These are phyloP conservation scores for Machimus atricapillus DNA, from an alignment of 2,888 invertebrate species.

Conservation along the genomic window DNA sequence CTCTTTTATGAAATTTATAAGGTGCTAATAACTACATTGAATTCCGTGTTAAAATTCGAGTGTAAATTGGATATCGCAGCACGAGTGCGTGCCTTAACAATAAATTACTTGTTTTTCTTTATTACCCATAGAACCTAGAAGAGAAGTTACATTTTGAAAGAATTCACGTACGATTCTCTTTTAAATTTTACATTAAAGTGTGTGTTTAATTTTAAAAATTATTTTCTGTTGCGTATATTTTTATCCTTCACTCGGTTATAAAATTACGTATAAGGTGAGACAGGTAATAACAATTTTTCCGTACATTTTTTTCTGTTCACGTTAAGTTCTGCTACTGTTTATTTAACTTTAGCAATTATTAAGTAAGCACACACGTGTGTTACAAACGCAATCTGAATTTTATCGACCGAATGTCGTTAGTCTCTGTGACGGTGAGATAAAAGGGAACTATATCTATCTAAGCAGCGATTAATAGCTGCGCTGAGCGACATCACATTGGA, in stretches of 20 bases:
- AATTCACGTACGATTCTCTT: not conserved
- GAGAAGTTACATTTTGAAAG: not conserved
- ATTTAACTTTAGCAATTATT: not conserved
- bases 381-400: not conserved
- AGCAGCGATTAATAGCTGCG: not conserved
- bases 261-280: not conserved
- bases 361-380: not conserved
- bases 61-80: not conserved
- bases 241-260: not conserved
- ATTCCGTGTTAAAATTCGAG: not conserved
- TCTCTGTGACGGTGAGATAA: not conserved
- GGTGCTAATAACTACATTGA: not conserved
- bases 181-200: not conserved
- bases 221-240: not conserved
- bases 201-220: not conserved
- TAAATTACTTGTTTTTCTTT: not conserved
- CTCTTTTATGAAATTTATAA: not conserved
- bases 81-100: not conserved
- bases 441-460: not conserved
- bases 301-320: not conserved
- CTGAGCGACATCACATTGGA: not conserved
- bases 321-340: not conserved
- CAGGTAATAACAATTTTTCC: not conserved
- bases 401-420: not conserved
- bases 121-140: not conserved